Base-by-base conservation (phyloP, 2,888 invertebrate species). In the Prosopocoilus inquinatus region DNA sequence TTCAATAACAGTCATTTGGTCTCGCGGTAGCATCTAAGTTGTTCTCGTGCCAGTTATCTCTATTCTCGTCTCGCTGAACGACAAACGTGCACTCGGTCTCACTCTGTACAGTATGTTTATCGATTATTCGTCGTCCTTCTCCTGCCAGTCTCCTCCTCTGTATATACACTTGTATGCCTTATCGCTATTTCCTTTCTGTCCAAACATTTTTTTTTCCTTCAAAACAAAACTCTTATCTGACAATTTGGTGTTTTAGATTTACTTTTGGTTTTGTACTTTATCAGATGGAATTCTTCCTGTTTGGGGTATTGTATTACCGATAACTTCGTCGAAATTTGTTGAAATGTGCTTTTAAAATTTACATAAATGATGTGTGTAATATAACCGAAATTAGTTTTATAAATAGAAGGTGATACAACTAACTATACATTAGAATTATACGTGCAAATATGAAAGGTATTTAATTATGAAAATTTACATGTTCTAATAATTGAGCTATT, bases 1-100 rank as follows among this genome's bases (percentile, higher is more conserved):
- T 59, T 61, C 59, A 61, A 63, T 63, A 63, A 61, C 63, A 63
- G 63, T 63, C 61, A 63, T 63, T 63, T 63, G 60, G 63, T 59
- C 49, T 57, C 52, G 56, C 62, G 59, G 61, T 57, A 63, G 61
- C 57, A 55, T 58, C 61, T 63, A 57, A 57, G 56, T 57, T 58
- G 48, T 56, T 55, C 58, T 57, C 62, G 53, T 57, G 62, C 57
- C 60, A 59, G 59, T 38, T 57, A 41, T 55, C 41, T 55, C 58
- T 50, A 35, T 60, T 49, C 47, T 52, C 47, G 57, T 61, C 54
- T 15, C 48, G 47, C 50, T 43, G 13, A 33, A 38, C 33, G 16
- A 13, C 28, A 20, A 9, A 33, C 13, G 12, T 63, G 53, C 39
- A 33, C 48, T 20, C 20, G 20, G 20, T 50, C 43, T 34, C 20